phyloP scores from a whole-genome alignment of 35 echinoderm and acorn worm species.

The Ophioderma brevispina region DNA sequence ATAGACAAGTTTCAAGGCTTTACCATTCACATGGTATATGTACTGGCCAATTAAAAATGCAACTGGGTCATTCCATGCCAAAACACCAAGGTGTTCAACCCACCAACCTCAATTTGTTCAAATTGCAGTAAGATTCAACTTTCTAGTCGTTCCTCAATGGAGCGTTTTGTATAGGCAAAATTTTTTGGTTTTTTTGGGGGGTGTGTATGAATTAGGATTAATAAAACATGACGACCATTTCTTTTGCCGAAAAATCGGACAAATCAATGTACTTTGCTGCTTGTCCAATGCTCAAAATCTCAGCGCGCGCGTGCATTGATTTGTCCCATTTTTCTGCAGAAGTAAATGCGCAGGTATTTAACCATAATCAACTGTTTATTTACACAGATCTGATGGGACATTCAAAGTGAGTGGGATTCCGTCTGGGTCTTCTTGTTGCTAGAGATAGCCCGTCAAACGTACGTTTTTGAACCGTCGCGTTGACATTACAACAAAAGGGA shows the following conservation, averaged over 20 bases:
- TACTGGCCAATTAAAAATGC: too few species aligned
- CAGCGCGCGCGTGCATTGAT: not conserved
- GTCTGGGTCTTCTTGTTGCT: conserved; percentile 89
- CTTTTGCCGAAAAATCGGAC: not conserved
- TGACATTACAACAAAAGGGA: conserved; percentile 92
- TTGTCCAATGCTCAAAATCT: too few species aligned
- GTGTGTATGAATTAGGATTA: not conserved
- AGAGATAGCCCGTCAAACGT: conserved; percentile 76
- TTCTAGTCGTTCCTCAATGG: too few species aligned
- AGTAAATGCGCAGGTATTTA: not conserved
- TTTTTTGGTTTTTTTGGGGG: too few species aligned
- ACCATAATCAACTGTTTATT: too few species aligned
- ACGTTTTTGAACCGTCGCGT: conserved; percentile 95
- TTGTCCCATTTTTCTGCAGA: not conserved
- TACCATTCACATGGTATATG: too few species aligned
- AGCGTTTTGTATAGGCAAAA: too few species aligned
- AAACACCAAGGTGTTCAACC: too few species aligned
- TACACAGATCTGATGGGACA: conserved; percentile 84
- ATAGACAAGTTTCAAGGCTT: too few species aligned
- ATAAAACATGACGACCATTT: not conserved
- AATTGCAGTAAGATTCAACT: too few species aligned
- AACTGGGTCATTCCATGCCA: too few species aligned
- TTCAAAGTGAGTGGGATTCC: conserved; percentile 82
- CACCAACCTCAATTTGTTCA: too few species aligned
- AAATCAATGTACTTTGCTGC: not conserved